phyloP scores from a whole-genome alignment of 2,888 invertebrate genomes.

The Rhaphigaster nebulosa region DNA sequence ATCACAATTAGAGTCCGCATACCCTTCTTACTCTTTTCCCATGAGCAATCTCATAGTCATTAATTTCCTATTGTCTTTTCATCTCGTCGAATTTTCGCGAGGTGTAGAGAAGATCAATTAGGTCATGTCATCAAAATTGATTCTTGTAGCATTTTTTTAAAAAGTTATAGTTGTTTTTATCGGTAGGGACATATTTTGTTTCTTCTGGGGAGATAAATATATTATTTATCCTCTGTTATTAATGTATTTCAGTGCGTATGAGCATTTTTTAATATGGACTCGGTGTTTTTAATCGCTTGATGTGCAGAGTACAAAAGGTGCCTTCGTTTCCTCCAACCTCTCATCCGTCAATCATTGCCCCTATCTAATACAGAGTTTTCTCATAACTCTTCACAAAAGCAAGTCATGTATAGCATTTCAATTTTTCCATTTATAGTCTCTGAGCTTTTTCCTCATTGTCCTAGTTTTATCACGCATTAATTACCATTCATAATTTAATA shows the following conservation, averaged over 20 bases:
- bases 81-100: neutral
- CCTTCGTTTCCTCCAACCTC: neutral
- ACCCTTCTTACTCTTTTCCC: constrained; percentile 29
- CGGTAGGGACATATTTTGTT: too few relatives aligned
- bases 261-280: neutral
- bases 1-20: constrained; percentile 25
- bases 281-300: neutral
- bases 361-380: neutral
- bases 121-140: neutral
- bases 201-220: too few relatives aligned
- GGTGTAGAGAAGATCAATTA: neutral
- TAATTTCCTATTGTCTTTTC: constrained; percentile 13
- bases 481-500: neutral
- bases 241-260: neutral
- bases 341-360: neutral
- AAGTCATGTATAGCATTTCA: neutral
- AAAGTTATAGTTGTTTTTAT: too few relatives aligned
- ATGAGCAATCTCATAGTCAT: neutral
- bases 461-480: too few relatives aligned
- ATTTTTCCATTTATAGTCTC: neutral
- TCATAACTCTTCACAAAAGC: neutral
- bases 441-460: neutral
- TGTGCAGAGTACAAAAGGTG: neutral
- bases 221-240: too few relatives aligned
- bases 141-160: neutral